phyloP scores from a whole-genome alignment of 2,888 invertebrate species.

The Acrocyrtus sp. region DNA sequence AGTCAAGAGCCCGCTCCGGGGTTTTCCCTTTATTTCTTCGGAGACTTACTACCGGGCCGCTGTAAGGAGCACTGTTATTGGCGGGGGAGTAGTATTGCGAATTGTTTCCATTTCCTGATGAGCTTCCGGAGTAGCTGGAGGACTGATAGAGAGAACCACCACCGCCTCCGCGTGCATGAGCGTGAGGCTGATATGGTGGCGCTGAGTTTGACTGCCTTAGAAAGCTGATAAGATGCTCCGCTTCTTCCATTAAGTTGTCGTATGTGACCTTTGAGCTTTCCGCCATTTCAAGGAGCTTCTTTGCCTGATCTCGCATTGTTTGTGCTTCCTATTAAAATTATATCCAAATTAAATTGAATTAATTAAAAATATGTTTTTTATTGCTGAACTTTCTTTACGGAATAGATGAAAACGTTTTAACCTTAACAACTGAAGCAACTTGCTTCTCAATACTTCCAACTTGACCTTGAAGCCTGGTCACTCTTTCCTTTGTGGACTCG shows the following conservation, averaged over 20 bases:
- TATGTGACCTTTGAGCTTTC: conserved; percentile 56
- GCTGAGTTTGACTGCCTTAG: conserved; percentile 37
- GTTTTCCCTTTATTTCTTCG: conserved; percentile 39
- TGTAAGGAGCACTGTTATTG: not conserved
- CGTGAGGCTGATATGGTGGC: conserved; percentile 36
- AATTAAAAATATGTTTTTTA: not conserved
- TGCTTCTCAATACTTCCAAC: conserved; percentile 57
- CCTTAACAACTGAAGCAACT: conserved; percentile 56
- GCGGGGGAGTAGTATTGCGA: conserved; percentile 32
- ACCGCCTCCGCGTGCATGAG: conserved; percentile 4
- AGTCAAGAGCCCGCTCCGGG: conserved; percentile 41
- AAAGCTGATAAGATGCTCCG: conserved; percentile 54
- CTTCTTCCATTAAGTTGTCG: conserved; percentile 58
- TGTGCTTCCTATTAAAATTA: conserved; percentile 51
- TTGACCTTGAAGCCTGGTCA: conserved; percentile 51
- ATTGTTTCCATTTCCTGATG: conserved; percentile 14
- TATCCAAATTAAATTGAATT: not conserved
- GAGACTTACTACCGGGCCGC: conserved; percentile 29
- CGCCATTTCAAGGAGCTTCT: conserved; percentile 54
- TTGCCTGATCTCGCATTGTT: conserved; percentile 55
- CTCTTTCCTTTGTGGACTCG: conserved; percentile 52
- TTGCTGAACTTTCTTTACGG: not conserved
- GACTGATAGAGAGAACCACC: conserved; percentile 30
- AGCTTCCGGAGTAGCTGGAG: conserved; percentile 37
- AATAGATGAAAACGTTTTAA: conserved; percentile 9